Percentiles rank a stretch among this genome's conserved stretches.
Evolutionary conservation across 2,113 vertebrate species (phyloP).

Genomic region (Sinocyclocheilus anshuiensis): DNA sequence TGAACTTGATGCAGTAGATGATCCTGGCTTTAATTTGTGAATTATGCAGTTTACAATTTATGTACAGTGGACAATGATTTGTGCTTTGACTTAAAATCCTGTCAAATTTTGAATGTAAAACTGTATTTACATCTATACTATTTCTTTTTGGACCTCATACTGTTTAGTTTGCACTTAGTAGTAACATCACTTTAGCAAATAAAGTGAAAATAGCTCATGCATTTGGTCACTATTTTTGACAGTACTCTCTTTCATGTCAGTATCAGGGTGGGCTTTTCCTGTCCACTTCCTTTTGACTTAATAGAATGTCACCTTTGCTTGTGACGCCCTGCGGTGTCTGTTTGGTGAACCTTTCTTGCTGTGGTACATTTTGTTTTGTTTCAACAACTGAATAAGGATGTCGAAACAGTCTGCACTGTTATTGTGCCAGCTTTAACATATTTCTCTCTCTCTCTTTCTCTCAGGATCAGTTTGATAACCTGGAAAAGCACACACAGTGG

Average conservation of each 20-base stretch:
- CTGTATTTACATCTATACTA: no score
- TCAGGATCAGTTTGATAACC: constrained; percentile 89
- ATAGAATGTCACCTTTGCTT: not conserved
- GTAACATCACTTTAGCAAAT: not conserved
- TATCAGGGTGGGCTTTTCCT: not conserved
- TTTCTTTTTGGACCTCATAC: not conserved
- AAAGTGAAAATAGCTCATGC: not conserved
- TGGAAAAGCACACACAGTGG: constrained; percentile 89
- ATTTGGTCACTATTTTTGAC: not conserved
- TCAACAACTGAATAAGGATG: not conserved
- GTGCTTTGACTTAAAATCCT: not conserved
- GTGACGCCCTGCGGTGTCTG: not conserved
- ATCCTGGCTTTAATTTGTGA: not conserved
- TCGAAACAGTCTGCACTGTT: not conserved
- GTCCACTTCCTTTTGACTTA: constrained; percentile 1
- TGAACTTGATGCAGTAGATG: not conserved
- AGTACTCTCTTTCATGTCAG: not conserved
- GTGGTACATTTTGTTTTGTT: constrained; percentile 1
- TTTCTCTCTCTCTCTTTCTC: not conserved
- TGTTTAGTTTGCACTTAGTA: not conserved
- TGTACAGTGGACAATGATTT: not conserved
- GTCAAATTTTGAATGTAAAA: not conserved
- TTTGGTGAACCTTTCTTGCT: not conserved
- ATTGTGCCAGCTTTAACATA: not conserved
- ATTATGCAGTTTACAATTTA: not conserved